Evolutionary conservation across 2,797 vertebrate genomes (phyloP).

Genomic region (Poecilia picta): DNA sequence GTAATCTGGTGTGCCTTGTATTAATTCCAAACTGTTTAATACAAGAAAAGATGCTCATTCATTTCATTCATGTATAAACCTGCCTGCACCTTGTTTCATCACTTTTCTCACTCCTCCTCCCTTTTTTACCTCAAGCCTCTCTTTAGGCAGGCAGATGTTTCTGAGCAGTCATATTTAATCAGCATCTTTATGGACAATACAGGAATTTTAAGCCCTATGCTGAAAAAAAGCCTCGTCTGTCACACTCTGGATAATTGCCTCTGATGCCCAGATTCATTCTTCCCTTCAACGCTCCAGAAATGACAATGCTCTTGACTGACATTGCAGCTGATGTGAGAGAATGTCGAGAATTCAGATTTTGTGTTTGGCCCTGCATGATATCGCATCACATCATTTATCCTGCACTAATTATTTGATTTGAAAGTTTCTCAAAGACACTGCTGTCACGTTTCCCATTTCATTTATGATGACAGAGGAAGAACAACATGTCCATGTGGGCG

Average conservation of each 20-base stretch:
- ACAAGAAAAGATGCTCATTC: slow-evolving; percentile 67
- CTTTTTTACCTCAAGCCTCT: slow-evolving; percentile 27
- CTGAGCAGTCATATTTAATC: slow-evolving; percentile 79
- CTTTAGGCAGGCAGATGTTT: slow-evolving; percentile 55
- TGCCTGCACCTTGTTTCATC: slow-evolving; percentile 49
- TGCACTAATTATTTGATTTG: slow-evolving; percentile 51
- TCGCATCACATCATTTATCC: slow-evolving; percentile 35
- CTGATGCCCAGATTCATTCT: slow-evolving; percentile 61
- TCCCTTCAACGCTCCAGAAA: slow-evolving; percentile 52
- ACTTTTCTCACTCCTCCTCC: slow-evolving; percentile 16
- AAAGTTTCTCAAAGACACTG: slow-evolving; percentile 36
- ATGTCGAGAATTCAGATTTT: slow-evolving; percentile 55
- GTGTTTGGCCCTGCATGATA: slow-evolving; percentile 46
- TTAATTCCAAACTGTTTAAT: slow-evolving; percentile 75
- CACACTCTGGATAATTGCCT: slow-evolving; percentile 73
- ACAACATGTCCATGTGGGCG: slow-evolving; percentile 47
- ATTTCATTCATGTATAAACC: slow-evolving; percentile 72
- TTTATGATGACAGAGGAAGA: slow-evolving; percentile 59
- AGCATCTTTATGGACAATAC: slow-evolving; percentile 74
- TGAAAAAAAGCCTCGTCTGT: slow-evolving; percentile 54
- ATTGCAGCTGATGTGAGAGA: slow-evolving; percentile 63
- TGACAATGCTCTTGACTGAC: slow-evolving; percentile 55
- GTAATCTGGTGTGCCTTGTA: no score
- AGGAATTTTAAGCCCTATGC: slow-evolving; percentile 57
- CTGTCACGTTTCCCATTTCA: slow-evolving; percentile 64